Percentiles rank a stretch among this genome's conserved stretches.
phyloP scores from a whole-genome alignment of 2,113 vertebrate species.

The Lates calcarifer region DNA sequence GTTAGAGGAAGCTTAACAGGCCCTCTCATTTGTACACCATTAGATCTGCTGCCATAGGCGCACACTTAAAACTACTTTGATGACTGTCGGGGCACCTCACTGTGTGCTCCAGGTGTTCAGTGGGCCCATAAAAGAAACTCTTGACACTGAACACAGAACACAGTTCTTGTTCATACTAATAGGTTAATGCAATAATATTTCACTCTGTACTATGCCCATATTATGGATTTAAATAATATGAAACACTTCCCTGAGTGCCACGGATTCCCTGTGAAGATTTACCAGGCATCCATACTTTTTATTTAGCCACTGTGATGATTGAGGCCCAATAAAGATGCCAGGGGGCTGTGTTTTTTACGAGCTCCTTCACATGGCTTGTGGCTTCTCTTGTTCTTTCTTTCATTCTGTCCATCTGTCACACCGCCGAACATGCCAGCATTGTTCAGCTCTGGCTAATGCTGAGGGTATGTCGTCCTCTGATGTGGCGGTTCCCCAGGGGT shows the following conservation, averaged over 20 bases:
- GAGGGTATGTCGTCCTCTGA: constrained; percentile 61
- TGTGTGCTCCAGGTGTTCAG: constrained; percentile 62
- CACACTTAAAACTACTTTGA: constrained; percentile 58
- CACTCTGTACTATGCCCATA: constrained; percentile 8
- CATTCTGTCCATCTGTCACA: constrained; percentile 61
- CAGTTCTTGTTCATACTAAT: constrained; percentile 53
- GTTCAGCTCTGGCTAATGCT: constrained; percentile 59
- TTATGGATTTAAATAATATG: constrained; percentile 2
- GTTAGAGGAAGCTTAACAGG: constrained; percentile 69
- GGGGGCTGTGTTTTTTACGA: constrained; percentile 60
- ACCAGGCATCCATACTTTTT: constrained; percentile 12
- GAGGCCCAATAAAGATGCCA: constrained; percentile 49
- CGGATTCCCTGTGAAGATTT: constrained; percentile 38
- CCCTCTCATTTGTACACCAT: constrained; percentile 54
- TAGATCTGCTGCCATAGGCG: constrained; percentile 26
- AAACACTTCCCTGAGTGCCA: constrained; percentile 25
- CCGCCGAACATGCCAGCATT: constrained; percentile 61
- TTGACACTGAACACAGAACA: constrained; percentile 40
- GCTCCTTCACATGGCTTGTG: constrained; percentile 49
- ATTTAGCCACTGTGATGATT: constrained; percentile 48
- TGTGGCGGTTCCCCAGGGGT: constrained; percentile 65
- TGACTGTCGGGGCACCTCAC: constrained; percentile 42
- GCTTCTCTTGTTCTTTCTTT: constrained; percentile 60
- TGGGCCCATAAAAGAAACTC: constrained; percentile 53
- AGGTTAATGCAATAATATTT: constrained; percentile 36